These are phyloP conservation scores for Tetragonula carbonaria DNA, from an alignment of 2,888 invertebrate genomes.

Conservation along the genomic window DNA sequence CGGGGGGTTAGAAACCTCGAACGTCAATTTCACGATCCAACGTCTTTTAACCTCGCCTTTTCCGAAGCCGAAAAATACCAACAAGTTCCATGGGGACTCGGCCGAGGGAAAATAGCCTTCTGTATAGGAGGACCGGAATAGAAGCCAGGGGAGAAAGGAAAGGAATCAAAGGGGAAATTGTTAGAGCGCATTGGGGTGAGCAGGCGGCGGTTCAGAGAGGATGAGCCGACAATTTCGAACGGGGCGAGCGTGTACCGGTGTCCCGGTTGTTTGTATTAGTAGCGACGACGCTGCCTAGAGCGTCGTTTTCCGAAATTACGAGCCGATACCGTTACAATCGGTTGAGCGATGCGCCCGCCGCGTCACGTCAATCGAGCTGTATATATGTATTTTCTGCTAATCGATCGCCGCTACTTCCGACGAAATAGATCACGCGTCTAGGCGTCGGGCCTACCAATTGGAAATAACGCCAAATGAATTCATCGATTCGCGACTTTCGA, in stretches of 20 bases:
- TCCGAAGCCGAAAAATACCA: no score
- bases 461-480: constrained; percentile 57
- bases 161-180: neutral
- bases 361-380: constrained; percentile 70
- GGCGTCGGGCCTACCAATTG: constrained; percentile 30
- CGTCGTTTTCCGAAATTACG: constrained; percentile 71
- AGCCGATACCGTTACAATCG: constrained; percentile 70
- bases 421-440: constrained; percentile 63
- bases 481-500: constrained; percentile 51
- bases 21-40: neutral
- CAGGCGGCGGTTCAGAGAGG: neutral
- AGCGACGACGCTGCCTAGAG: constrained; percentile 57
- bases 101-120: neutral
- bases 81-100: neutral
- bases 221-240: constrained; percentile 57
- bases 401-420: constrained; percentile 70
- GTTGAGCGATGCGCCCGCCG: constrained; percentile 67
- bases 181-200: neutral
- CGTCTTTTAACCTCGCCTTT: neutral
- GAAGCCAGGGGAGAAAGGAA: neutral
- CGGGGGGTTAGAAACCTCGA: neutral
- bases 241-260: constrained; percentile 46
- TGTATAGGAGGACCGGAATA: no score
- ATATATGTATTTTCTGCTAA: constrained; percentile 64
- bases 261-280: constrained; percentile 67